These are phyloP conservation scores for Hyaena hyaena DNA, from an alignment of 2,113 vertebrate genomes.

Conservation along the genomic window DNA sequence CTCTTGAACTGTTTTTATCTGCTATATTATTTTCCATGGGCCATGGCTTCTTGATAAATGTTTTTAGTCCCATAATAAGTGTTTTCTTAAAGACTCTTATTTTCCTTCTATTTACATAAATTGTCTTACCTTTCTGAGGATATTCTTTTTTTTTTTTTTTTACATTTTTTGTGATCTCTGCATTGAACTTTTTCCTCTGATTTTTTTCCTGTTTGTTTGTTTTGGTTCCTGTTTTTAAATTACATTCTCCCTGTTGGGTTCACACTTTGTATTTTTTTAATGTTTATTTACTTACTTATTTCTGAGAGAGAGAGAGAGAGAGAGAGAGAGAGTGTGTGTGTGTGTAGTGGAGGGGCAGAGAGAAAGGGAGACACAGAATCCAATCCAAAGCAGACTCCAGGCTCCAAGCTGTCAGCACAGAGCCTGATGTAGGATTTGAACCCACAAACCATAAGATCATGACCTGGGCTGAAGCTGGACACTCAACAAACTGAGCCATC, in stretches of 20 bases:
- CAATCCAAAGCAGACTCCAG: no score
- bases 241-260: background rate
- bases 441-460: no score
- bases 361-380: no score
- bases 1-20: background rate
- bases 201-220: background rate
- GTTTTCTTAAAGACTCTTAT: background rate
- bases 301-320: no score
- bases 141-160: background rate
- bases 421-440: no score
- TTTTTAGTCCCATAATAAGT: background rate
- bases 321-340: no score
- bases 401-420: no score
- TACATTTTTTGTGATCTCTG: background rate
- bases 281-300: no score
- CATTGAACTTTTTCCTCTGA: background rate
- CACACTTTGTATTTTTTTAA: background rate
- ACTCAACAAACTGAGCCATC: no score
- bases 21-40: background rate
- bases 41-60: background rate
- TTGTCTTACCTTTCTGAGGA: background rate
- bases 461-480: no score
- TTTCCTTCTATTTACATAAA: background rate
- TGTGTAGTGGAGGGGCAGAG: no score
- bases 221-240: background rate